These are phyloP conservation scores for Meloidogyne hapla DNA, from an alignment of 1,140 invertebrate species.

Conservation along the genomic window DNA sequence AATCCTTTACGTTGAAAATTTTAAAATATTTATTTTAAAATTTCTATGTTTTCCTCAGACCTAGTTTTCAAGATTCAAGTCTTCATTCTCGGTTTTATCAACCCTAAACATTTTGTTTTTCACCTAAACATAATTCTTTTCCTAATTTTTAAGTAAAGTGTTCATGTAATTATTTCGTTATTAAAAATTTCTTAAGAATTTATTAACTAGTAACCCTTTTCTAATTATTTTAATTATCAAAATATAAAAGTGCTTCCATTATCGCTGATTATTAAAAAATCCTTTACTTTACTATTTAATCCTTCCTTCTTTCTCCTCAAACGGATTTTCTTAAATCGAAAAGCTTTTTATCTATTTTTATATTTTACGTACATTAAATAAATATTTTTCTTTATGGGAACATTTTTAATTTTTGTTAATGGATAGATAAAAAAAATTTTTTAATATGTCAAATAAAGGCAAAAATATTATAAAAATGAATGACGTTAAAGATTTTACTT, in stretches of 20 bases:
- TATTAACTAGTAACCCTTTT: too few species aligned
- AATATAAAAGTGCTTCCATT: background rate
- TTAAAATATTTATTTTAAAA: too few species aligned
- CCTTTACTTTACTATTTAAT: background rate
- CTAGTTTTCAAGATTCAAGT: too few species aligned
- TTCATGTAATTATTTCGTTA: too few species aligned
- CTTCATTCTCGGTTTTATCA: too few species aligned
- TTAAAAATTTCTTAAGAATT: too few species aligned
- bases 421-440: background rate
- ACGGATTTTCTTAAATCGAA: background rate
- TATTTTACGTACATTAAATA: background rate
- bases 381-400: background rate
- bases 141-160: too few species aligned
- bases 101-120: too few species aligned
- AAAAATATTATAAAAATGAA: background rate
- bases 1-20: too few species aligned
- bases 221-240: background rate
- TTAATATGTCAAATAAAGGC: background rate
- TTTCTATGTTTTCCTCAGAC: too few species aligned
- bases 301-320: background rate
- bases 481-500: background rate
- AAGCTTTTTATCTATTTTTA: conserved; percentile 1
- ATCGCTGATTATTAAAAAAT: background rate
- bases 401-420: conserved; percentile 6
- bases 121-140: too few species aligned